A percentile compares a stretch with the other conserved stretches of the same genome.
These are phyloP conservation scores for Drosophila navojoa DNA, from an alignment of 1,140 invertebrate species.

Conservation along the genomic window DNA sequence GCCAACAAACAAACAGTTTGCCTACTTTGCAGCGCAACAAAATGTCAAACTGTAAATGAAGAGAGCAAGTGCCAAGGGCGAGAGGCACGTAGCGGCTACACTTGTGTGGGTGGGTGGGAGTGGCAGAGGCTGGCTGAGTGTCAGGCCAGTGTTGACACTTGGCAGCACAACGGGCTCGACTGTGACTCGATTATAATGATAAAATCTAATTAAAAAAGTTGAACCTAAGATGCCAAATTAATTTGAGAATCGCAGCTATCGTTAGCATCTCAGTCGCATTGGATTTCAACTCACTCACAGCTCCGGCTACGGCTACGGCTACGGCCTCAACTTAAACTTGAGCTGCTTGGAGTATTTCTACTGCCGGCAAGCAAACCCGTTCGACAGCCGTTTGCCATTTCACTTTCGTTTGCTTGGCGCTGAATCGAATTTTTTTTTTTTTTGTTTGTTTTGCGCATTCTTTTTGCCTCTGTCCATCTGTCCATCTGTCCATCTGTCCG, in stretches of 20 bases:
- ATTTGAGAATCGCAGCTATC: slow-evolving; percentile 52
- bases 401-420: slow-evolving; percentile 32
- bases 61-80: slow-evolving; percentile 5
- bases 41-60: slow-evolving; percentile 44
- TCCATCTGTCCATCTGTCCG: slow-evolving; percentile 6
- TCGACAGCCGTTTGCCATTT: slow-evolving; percentile 41
- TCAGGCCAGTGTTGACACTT: slow-evolving; percentile 7
- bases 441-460: slow-evolving; percentile 9
- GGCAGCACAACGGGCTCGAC: slow-evolving; percentile 22
- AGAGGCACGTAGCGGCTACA: no score
- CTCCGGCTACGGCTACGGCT: no score
- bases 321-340: slow-evolving; percentile 1
- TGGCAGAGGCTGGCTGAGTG: no score
- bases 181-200: slow-evolving; percentile 77
- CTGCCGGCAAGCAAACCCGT: slow-evolving; percentile 5
- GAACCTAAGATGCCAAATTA: slow-evolving; percentile 76
- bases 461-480: slow-evolving; percentile 8
- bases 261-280: neutral
- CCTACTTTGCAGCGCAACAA: slow-evolving; percentile 38
- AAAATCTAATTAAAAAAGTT: slow-evolving; percentile 82
- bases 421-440: slow-evolving; percentile 5
- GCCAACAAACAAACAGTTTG: slow-evolving; percentile 21
- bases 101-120: neutral
- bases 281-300: neutral
- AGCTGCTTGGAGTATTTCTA: neutral